These are phyloP conservation scores for Pecten maximus DNA, from an alignment of 2,888 invertebrate genomes.

Conservation along the genomic window DNA sequence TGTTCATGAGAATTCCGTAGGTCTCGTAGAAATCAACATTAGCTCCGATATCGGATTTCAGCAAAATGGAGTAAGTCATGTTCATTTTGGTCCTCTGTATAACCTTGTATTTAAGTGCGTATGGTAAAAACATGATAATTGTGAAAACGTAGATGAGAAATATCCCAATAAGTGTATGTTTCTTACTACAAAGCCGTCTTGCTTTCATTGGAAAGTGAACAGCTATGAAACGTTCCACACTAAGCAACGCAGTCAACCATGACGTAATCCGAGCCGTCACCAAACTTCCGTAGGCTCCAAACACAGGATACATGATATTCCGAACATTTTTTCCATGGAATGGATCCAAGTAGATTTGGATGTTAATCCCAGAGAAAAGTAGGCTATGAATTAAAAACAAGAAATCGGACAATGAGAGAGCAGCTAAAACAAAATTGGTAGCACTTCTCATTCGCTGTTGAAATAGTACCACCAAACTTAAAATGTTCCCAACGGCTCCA, in stretches of 20 bases:
- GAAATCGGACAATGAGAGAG: conserved; percentile 73
- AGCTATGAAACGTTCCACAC: conserved; percentile 75
- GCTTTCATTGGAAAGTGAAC: conserved; percentile 76
- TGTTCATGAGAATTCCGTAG: conserved; percentile 72
- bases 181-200: conserved; percentile 69
- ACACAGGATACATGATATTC: conserved; percentile 65
- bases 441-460: conserved; percentile 72
- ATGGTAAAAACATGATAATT: conserved; percentile 72
- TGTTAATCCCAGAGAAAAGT: conserved; percentile 66
- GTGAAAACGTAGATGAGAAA: conserved; percentile 68
- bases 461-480: conserved; percentile 71
- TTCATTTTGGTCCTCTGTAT: conserved; percentile 52
- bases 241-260: conserved; percentile 70
- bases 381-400: conserved; percentile 71
- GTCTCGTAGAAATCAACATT: conserved; percentile 67
- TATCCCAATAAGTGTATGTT: conserved; percentile 67
- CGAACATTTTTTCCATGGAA: conserved; percentile 61
- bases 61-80: conserved; percentile 59
- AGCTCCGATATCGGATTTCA: conserved; percentile 65
- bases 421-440: conserved; percentile 72
- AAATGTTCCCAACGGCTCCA: conserved; percentile 72
- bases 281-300: conserved; percentile 74
- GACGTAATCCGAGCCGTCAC: conserved; percentile 75
- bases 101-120: conserved; percentile 69
- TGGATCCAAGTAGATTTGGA: conserved; percentile 64